phyloP scores from a whole-genome alignment of 2,888 invertebrate genomes.

The Electrophaes corylata region DNA sequence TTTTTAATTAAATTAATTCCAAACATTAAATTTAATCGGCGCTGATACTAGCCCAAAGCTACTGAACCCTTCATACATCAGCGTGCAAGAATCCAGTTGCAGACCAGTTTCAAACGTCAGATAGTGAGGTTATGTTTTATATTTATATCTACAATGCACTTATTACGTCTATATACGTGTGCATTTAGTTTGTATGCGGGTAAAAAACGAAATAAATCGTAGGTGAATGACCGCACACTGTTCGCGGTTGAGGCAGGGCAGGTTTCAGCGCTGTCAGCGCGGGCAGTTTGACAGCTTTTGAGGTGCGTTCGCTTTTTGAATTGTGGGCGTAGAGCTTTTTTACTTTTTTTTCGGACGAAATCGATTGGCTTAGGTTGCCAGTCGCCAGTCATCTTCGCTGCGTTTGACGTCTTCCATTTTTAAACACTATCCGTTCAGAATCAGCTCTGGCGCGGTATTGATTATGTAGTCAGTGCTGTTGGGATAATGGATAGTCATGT shows the following conservation, averaged over 20 bases:
- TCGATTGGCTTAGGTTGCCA: constrained; percentile 64
- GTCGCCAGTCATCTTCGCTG: constrained; percentile 47
- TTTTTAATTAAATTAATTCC: constrained; percentile 41
- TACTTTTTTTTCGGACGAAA: constrained; percentile 53
- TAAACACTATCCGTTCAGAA: constrained; percentile 34
- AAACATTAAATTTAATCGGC: constrained; percentile 47
- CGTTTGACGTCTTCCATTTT: constrained; percentile 38
- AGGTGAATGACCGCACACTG: constrained; percentile 71
- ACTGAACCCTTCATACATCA: constrained; percentile 46
- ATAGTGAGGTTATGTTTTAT: constrained; percentile 68
- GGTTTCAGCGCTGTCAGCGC: constrained; percentile 54
- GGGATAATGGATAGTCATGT: constrained; percentile 7
- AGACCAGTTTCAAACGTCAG: constrained; percentile 70
- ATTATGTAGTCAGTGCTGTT: constrained; percentile 39
- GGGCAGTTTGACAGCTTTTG: constrained; percentile 82
- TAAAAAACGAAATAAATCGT: constrained; percentile 77
- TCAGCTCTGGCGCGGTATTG: constrained; percentile 41
- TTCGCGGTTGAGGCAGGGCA: constrained; percentile 74
- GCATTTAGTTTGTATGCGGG: constrained; percentile 76
- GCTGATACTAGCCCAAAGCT: constrained; percentile 54
- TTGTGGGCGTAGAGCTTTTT: constrained; percentile 63
- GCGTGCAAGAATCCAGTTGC: constrained; percentile 61
- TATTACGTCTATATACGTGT: constrained; percentile 60
- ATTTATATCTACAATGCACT: constrained; percentile 61
- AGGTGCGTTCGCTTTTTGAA: constrained; percentile 79